Evolutionary conservation across 2,888 invertebrate genomes (phyloP).

Genomic region (Hirtodrosophila confusa): DNA sequence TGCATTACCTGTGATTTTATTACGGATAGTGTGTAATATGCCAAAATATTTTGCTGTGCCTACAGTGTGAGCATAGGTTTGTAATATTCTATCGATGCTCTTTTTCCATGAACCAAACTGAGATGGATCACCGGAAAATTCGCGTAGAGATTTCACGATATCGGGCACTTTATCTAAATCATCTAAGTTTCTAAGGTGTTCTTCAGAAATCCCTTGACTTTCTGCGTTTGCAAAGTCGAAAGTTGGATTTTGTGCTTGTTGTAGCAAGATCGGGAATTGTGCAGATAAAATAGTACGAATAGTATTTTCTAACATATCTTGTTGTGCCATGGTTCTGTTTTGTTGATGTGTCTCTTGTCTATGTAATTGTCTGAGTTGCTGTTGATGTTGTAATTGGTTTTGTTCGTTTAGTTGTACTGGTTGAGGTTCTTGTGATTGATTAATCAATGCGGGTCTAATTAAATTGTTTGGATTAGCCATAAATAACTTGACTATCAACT

Average conservation of each 20-base stretch:
- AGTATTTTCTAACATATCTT: background rate
- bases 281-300: background rate
- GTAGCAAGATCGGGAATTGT: background rate
- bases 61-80: background rate
- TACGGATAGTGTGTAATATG: background rate
- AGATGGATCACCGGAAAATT: background rate
- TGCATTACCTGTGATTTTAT: background rate
- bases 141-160: background rate
- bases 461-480: background rate
- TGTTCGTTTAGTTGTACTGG: background rate
- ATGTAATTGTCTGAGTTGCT: background rate
- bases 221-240: background rate
- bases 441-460: background rate
- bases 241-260: background rate
- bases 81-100: background rate
- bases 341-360: too few species aligned
- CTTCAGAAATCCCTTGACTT: background rate
- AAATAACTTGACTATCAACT: background rate
- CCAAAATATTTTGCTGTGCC: conserved; percentile 8
- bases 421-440: background rate
- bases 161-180: conserved; percentile 1
- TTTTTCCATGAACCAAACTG: conserved; percentile 5
- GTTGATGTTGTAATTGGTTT: background rate
- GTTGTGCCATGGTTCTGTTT: too few species aligned
- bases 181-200: background rate